phyloP scores from a whole-genome alignment of 2,113 vertebrate species.

The Chlorodrepanis virens region DNA sequence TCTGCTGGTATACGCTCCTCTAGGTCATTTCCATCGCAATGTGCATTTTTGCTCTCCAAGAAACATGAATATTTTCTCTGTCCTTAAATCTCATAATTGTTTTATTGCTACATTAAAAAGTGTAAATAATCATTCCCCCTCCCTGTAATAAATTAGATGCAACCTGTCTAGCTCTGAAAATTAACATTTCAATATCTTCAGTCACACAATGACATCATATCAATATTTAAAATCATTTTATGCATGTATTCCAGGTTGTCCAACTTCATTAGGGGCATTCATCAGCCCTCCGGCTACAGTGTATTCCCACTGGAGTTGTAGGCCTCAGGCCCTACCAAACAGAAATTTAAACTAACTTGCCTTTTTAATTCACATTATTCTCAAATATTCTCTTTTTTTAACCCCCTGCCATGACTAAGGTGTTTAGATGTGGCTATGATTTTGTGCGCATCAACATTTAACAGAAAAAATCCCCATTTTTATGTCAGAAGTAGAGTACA shows the following conservation, averaged over 20 bases:
- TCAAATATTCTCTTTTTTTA: conserved; percentile 75
- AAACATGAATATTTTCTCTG: conserved; percentile 26
- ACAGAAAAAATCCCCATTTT: conserved; percentile 41
- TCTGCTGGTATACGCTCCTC: neutral
- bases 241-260: conserved; percentile 98
- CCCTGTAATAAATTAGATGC: conserved; percentile 77
- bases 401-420: conserved; percentile 68
- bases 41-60: neutral
- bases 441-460: conserved; percentile 50
- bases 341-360: conserved; percentile 83
- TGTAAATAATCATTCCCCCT: conserved; percentile 82
- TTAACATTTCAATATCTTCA: conserved; percentile 95
- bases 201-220: conserved; percentile 90
- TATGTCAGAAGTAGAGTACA: conserved; percentile 17
- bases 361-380: conserved; percentile 81
- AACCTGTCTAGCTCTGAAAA: conserved; percentile 87
- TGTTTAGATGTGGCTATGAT: conserved; percentile 57
- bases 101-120: conserved; percentile 77
- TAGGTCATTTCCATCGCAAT: neutral
- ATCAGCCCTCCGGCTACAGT: conserved; percentile 86
- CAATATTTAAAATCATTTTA: conserved; percentile 99
- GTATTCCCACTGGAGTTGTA: conserved; percentile 82
- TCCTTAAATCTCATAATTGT: conserved; percentile 66
- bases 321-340: conserved; percentile 84
- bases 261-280: conserved; percentile 98